A percentile compares a stretch with the other conserved stretches of the same genome.
Conservation (phyloP, 2,888 invertebrate species). For the Flabesymbios commensalis region DNA sequence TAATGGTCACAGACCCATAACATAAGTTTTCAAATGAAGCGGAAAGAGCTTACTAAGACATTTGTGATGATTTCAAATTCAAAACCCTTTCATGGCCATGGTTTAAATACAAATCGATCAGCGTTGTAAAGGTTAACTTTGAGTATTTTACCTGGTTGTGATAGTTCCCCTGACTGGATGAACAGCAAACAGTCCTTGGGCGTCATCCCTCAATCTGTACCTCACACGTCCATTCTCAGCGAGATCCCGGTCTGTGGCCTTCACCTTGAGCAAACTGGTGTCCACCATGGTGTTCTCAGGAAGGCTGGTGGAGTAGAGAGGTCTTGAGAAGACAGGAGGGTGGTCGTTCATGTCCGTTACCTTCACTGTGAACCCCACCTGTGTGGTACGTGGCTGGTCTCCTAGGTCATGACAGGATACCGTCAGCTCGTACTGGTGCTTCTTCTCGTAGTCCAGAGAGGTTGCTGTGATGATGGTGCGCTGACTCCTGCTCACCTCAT, state of each 20-base stretch:
- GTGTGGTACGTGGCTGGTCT: background rate
- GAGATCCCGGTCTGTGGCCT: background rate
- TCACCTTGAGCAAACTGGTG: background rate
- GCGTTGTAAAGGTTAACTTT: no score
- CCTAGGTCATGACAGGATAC: conserved; percentile 61
- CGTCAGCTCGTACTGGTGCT: conserved; percentile 87
- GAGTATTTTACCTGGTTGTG: no score
- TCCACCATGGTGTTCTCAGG: conserved; percentile 79
- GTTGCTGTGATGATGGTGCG: conserved; percentile 75
- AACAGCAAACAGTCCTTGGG: background rate
- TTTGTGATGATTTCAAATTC: no score
- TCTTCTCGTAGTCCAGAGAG: conserved; percentile 87
- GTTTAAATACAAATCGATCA: no score
- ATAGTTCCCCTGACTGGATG: conserved; percentile 63
- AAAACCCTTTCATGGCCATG: no score
- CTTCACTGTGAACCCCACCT: conserved; percentile 47
- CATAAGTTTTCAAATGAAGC: no score
- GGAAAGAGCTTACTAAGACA: no score
- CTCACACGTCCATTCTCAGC: background rate
- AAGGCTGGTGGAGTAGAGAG: conserved; percentile 70
- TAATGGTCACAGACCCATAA: no score
- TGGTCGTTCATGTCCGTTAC: background rate
- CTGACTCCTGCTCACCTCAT: background rate
- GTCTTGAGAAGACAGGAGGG: background rate
- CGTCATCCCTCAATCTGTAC: background rate